Evolutionary conservation across 2,888 invertebrate genomes (phyloP), one percentile per base, ranked within the genome.

Genomic region (Pseudococcus longispinus): DNA sequence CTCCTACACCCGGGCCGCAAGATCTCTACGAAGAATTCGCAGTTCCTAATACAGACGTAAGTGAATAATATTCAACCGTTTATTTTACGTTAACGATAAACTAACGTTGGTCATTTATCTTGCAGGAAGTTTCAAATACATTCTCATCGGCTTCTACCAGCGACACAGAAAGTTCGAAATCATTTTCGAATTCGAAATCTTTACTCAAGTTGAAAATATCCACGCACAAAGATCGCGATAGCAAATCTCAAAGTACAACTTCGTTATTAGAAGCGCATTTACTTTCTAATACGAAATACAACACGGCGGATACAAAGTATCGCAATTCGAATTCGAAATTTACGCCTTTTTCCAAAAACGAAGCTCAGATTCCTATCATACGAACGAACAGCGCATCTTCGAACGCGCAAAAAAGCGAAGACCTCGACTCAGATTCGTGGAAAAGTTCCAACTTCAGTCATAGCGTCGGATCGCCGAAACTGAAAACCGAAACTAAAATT

Each of bases 1-100:
- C 87, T 44, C 87, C 87, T n/a, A 87, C 87, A 44, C 87, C 87
- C 6, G 87, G 87, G 23, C 87, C 87, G 1, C 84, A 84, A 84
- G 87, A 87, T 84, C 46, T 87, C 0, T 87, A 87, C 20, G 87
- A 87, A 84, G 87, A 83, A 18, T 87, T 87, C 20, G 83, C 87
- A 15, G 74, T 74, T 83, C 87, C 87, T 15, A 70, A 32, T 77
- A 42, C 86, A 20, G 86, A 86, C 32, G 86, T 86, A 55, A 51
- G 65, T 70, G 13, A 8, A 2, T 5, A 32, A 32, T 32, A 74
- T 74, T n/a, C 26, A 9, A 23, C 18, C 20, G 70, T 32, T 3
- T 42, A 0, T 13, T 51, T 2, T 84, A 60, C 23, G 23, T 83
- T 20, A 5, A 23, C 55, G 15, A 29, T 29, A 23, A 9, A 55